Conservation (phyloP, 2,888 invertebrate species). For the Scrobipalpa atriplicella region DNA sequence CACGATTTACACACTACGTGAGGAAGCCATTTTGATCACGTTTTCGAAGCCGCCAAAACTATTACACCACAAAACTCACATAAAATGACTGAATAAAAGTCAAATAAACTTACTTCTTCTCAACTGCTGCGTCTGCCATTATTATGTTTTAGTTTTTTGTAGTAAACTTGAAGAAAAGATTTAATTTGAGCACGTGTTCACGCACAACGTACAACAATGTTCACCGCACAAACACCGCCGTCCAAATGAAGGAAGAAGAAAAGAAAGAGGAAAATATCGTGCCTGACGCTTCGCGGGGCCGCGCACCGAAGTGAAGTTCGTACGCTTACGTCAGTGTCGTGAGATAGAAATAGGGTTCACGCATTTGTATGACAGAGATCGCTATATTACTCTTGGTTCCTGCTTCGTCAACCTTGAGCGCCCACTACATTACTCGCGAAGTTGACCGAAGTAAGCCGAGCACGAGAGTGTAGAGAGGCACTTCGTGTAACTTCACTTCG, state of each 20-base stretch:
- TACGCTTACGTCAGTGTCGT: slow-evolving; percentile 53
- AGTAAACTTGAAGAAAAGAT: slow-evolving; percentile 52
- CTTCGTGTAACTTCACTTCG: no score
- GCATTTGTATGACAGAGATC: slow-evolving; percentile 53
- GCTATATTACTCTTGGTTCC: slow-evolving; percentile 42
- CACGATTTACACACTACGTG: slow-evolving; percentile 55
- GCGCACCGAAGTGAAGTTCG: slow-evolving; percentile 59
- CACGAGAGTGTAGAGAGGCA: no score
- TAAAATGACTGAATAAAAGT: slow-evolving; percentile 43
- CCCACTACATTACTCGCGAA: no score
- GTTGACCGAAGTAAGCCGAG: no score
- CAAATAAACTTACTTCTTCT: slow-evolving; percentile 84
- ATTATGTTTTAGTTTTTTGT: slow-evolving; percentile 54
- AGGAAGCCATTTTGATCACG: slow-evolving; percentile 84
- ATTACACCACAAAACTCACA: slow-evolving; percentile 43
- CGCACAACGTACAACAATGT: slow-evolving; percentile 69
- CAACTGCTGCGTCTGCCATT: slow-evolving; percentile 88
- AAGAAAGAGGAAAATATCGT: slow-evolving; percentile 68
- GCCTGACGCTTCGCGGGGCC: slow-evolving; percentile 65
- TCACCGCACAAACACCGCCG: slow-evolving; percentile 78
- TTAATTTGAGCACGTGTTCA: slow-evolving; percentile 69
- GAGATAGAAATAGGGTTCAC: slow-evolving; percentile 43
- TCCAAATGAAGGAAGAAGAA: slow-evolving; percentile 78
- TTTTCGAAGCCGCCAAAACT: slow-evolving; percentile 75
- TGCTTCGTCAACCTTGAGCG: slow-evolving; percentile 71